Evolutionary conservation across 2,113 vertebrate genomes (phyloP), one percentile per base, ranked within the genome.

Genomic region (Protomyctophum bolini): DNA sequence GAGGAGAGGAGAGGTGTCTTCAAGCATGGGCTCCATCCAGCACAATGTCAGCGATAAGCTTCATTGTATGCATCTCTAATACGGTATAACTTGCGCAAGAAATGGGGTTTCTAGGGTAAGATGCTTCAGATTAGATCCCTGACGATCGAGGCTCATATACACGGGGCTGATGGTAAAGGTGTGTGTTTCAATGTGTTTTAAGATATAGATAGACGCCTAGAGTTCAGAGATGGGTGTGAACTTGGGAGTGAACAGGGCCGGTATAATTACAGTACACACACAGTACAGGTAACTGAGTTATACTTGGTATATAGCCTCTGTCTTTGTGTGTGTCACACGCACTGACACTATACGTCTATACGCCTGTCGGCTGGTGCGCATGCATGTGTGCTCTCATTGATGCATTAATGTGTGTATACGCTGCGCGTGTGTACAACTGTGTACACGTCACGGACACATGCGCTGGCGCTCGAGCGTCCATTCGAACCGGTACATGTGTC

Each of bases 21-120:
- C 33, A 59, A 68, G 11, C 50, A 21, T n/a, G 45, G 33, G n/a
- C n/a, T n/a, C n/a, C n/a, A 21, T 70, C 51, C 58, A 41, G 15
- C 56, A 71, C 66, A 68, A 29, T 80, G 71, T 61, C 69, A 69
- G 47, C 0, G 48, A 73, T 73, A 67, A 7, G 49, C 60, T 29
- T 61, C n/a, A 64, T 64, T 67, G 56, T 76, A 73, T 78, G 15
- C 72, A 69, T 54, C 62, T 72, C n/a, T 59, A 63, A 75, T 65
- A 60, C 62, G 9, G 57, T 8, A 21, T 21, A 21, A 6, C 14
- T 15, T 49, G 6, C 49, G 21, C 10, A 56, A 21, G 48, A 63
- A 14, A 64, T 14, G 72, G 41, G 41, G 55, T 72, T 77, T 81
- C 66, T 73, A 61, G 73, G 58, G 73, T 74, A 63, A 59, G 29